Conservation (phyloP, 2,888 invertebrate species). For the Ornithoptera alexandrae region DNA sequence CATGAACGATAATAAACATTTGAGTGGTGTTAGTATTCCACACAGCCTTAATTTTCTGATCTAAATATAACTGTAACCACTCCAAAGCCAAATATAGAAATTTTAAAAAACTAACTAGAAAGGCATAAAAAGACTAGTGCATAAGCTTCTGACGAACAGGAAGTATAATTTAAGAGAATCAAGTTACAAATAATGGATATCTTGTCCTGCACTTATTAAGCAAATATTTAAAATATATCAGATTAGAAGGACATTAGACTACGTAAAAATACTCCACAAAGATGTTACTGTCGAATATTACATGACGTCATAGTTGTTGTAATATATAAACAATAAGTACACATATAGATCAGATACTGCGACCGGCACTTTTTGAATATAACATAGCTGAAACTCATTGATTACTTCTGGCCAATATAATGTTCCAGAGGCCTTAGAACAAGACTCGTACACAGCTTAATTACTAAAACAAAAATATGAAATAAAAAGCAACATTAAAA, state of each 20-base stretch:
- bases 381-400: background rate
- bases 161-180: too few species aligned
- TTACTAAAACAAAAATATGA: background rate
- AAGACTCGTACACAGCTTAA: background rate
- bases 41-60: background rate
- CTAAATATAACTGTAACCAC: background rate
- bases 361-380: background rate
- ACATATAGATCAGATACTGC: background rate
- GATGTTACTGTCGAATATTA: background rate
- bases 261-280: background rate
- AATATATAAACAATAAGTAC: background rate
- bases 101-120: background rate
- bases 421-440: background rate
- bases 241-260: background rate
- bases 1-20: too few species aligned
- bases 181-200: too few species aligned
- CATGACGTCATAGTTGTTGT: background rate
- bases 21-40: background rate
- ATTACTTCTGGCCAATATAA: background rate
- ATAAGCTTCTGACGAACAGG: too few species aligned
- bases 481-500: background rate
- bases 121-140: background rate
- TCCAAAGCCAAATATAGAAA: background rate
- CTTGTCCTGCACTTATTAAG: too few species aligned
- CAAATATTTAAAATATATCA: too few species aligned